A percentile compares a stretch with the other conserved stretches of the same genome.
Conservation (phyloP, 2,888 invertebrate species). For the Drosophila meridiana region DNA sequence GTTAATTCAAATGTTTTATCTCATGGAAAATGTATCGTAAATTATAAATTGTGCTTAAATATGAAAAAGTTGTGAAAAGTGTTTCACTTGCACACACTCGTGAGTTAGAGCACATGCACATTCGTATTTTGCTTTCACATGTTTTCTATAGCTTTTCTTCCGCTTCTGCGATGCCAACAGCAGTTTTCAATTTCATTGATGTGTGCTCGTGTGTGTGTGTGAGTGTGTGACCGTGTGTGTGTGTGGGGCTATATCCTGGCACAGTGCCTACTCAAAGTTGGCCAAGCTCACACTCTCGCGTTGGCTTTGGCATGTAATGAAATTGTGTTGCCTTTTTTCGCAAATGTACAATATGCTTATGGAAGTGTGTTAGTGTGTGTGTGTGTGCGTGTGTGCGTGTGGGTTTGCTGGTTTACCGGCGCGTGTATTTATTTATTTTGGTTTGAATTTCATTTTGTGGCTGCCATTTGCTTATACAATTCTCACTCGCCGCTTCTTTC, state of each 20-base stretch:
- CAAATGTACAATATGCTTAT: slow-evolving; percentile 42
- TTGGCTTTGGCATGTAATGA: slow-evolving; percentile 52
- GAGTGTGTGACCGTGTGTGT: background rate
- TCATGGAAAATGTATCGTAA: background rate
- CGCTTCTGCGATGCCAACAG: slow-evolving; percentile 38
- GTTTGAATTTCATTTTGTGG: slow-evolving; percentile 75
- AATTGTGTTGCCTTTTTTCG: slow-evolving; percentile 67
- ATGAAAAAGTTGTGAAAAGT: slow-evolving; percentile 1
- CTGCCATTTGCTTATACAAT: slow-evolving; percentile 48
- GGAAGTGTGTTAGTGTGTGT: background rate
- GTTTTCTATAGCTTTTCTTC: slow-evolving; percentile 11
- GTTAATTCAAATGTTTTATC: background rate
- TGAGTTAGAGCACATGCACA: slow-evolving; percentile 9
- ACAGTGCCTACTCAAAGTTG: slow-evolving; percentile 42
- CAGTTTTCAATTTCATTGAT: slow-evolving; percentile 67
- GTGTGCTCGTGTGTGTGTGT: slow-evolving; percentile 29
- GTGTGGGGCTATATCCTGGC: slow-evolving; percentile 24
- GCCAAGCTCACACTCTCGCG: slow-evolving; percentile 8
- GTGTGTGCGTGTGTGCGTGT: slow-evolving; percentile 8
- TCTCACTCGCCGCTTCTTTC: background rate
- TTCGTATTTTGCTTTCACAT: slow-evolving; percentile 4
- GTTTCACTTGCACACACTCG: background rate
- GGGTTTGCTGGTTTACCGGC: slow-evolving; percentile 26
- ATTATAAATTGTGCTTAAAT: background rate
- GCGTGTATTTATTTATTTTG: slow-evolving; percentile 68